phyloP scores from a whole-genome alignment of 2,888 invertebrate genomes.

The Caenorhabditis drosophilae region DNA sequence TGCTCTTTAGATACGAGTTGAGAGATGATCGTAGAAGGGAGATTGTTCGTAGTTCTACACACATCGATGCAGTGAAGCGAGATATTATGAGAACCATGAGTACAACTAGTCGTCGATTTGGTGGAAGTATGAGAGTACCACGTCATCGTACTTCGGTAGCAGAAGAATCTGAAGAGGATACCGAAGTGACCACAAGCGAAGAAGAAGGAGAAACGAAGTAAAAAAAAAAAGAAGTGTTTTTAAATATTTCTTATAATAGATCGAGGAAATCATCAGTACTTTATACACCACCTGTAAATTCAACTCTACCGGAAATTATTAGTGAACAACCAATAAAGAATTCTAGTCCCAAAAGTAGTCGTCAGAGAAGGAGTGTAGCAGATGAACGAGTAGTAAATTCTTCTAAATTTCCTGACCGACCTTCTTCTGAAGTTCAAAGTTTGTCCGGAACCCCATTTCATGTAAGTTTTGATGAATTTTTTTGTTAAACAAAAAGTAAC shows the following conservation, averaged over 20 bases:
- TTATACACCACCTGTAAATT: constrained; percentile 34
- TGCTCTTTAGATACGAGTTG: constrained; percentile 71
- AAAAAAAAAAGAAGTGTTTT: no score
- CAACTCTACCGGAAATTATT: constrained; percentile 35
- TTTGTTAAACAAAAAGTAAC: no score
- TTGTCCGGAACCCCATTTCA: no score
- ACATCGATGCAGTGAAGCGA: constrained; percentile 72
- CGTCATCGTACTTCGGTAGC: constrained; percentile 48
- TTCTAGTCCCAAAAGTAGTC: no score
- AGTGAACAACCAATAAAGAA: constrained; percentile 24
- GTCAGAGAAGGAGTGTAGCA: no score
- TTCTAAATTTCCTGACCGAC: constrained; percentile 21
- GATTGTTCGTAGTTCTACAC: constrained; percentile 71
- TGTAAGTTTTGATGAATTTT: no score
- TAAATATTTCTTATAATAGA: no score
- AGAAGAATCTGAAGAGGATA: constrained; percentile 27
- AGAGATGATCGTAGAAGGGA: constrained; percentile 73
- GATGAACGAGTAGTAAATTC: no score
- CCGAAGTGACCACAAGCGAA: background rate
- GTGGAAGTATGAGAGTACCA: constrained; percentile 33
- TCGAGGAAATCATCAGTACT: constrained; percentile 38
- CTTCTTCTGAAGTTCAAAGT: constrained; percentile 17
- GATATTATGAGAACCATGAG: constrained; percentile 71
- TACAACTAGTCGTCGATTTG: constrained; percentile 35
- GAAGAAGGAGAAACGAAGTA: no score